Conservation (phyloP, 2,113 vertebrate species). For the Girardinichthys multiradiatus region DNA sequence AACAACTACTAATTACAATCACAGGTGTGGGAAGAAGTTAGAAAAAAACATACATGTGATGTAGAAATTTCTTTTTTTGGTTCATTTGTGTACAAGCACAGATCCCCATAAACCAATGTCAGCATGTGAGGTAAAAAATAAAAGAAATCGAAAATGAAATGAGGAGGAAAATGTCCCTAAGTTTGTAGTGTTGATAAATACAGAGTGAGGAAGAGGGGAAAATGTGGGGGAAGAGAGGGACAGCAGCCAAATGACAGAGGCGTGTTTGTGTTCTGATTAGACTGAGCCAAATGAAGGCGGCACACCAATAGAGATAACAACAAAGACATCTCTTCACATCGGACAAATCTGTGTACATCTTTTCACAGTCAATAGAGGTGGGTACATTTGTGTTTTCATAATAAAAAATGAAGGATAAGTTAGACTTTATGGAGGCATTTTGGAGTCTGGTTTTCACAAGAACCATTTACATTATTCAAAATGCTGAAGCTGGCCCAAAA, state of each 20-base stretch:
- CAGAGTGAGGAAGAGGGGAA: slow-evolving; percentile 26
- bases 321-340: slow-evolving; percentile 75
- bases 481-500: slow-evolving; percentile 9
- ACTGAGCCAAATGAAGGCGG: slow-evolving; percentile 73
- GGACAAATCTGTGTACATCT: slow-evolving; percentile 73
- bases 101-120: not conserved
- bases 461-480: slow-evolving; percentile 11
- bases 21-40: no score
- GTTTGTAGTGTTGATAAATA: slow-evolving; percentile 52
- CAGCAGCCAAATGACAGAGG: slow-evolving; percentile 79
- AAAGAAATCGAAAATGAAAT: slow-evolving; percentile 25
- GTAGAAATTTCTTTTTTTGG: slow-evolving; percentile 4
- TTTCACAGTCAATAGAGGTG: slow-evolving; percentile 68
- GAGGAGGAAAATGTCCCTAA: slow-evolving; percentile 28
- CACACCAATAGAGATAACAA: slow-evolving; percentile 76
- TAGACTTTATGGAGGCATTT: slow-evolving; percentile 8
- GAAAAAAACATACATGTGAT: slow-evolving; percentile 1
- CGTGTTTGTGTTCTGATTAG: slow-evolving; percentile 82
- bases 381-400: slow-evolving; percentile 65
- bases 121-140: not conserved
- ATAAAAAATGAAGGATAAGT: slow-evolving; percentile 17
- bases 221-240: slow-evolving; percentile 49
- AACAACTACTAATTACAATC: no score
- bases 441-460: not conserved
- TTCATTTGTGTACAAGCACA: not conserved